phyloP scores from a whole-genome alignment of 2,113 vertebrate species.

The Piprites chloris region DNA sequence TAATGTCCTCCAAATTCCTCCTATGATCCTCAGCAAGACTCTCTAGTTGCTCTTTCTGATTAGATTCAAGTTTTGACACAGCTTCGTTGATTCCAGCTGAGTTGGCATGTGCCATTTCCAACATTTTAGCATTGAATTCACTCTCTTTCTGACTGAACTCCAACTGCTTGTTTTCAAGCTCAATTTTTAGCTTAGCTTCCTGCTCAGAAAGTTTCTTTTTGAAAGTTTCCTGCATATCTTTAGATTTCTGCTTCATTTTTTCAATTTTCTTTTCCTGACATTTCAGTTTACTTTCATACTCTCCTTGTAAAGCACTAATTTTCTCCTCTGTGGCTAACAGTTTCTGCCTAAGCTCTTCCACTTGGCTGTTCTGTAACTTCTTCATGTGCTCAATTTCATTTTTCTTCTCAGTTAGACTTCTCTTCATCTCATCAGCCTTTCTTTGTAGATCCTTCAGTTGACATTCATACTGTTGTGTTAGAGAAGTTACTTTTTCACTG shows the following conservation, averaged over 20 bases:
- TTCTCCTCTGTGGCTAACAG: conserved; percentile 75
- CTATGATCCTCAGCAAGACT: conserved; percentile 75
- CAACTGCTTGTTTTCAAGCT: conserved; percentile 83
- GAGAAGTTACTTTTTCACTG: conserved; percentile 71
- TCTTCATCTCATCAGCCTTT: conserved; percentile 73
- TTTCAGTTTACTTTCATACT: conserved; percentile 85
- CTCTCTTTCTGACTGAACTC: conserved; percentile 87
- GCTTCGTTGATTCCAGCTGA: conserved; percentile 82
- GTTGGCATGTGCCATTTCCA: conserved; percentile 86
- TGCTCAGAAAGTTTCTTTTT: conserved; percentile 88
- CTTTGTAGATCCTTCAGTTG: conserved; percentile 63
- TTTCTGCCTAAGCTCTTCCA: conserved; percentile 78
- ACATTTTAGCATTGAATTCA: conserved; percentile 84
- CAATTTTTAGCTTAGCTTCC: conserved; percentile 84
- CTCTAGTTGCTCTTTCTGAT: conserved; percentile 85
- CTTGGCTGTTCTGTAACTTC: conserved; percentile 73
- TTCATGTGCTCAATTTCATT: conserved; percentile 68
- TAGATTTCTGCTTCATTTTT: conserved; percentile 84
- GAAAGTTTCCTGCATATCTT: conserved; percentile 86
- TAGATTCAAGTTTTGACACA: conserved; percentile 82
- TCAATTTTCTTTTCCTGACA: conserved; percentile 85
- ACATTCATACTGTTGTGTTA: conserved; percentile 69
- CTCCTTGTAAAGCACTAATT: conserved; percentile 70
- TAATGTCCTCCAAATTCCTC: conserved; percentile 72
- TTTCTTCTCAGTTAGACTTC: conserved; percentile 75